Evolutionary conservation across 2,888 invertebrate genomes (phyloP).

Genomic region (Orthonevra nobilis): DNA sequence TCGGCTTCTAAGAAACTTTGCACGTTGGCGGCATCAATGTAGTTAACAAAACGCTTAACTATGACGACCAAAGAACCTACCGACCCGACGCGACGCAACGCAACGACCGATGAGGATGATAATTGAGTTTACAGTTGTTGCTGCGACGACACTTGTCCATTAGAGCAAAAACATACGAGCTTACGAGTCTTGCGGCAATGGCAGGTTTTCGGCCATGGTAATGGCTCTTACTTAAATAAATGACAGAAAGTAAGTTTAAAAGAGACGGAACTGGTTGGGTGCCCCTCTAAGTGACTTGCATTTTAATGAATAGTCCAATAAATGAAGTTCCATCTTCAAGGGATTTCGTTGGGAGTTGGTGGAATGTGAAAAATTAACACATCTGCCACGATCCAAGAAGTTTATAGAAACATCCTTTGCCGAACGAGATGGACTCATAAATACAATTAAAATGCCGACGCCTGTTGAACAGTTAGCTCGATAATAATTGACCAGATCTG

Average conservation of each 20-base stretch:
- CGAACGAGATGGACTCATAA: too few species aligned
- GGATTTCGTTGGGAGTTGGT: too few species aligned
- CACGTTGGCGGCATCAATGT: background rate
- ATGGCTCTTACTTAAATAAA: conserved; percentile 27
- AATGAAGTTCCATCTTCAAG: too few species aligned
- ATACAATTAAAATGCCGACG: too few species aligned
- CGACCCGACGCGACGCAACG: too few species aligned
- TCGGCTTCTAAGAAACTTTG: conserved; percentile 5
- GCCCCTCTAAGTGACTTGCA: background rate
- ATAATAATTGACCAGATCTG: too few species aligned
- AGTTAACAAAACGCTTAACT: conserved; percentile 43
- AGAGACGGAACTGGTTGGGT: conserved; percentile 39
- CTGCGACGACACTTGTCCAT: conserved; percentile 49
- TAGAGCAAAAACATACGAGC: conserved; percentile 39
- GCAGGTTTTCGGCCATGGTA: conserved; percentile 54
- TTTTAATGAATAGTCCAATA: too few species aligned
- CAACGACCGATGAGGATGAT: conserved; percentile 23
- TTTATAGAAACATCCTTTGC: too few species aligned
- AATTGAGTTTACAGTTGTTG: conserved; percentile 52
- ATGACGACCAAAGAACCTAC: conserved; percentile 1
- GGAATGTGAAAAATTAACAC: too few species aligned
- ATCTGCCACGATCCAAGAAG: too few species aligned
- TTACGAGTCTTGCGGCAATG: conserved; percentile 36
- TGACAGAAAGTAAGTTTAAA: background rate
- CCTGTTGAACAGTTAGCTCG: too few species aligned